These are phyloP conservation scores for Gryllus longicercus DNA, from an alignment of 2,888 invertebrate species.

Conservation along the genomic window DNA sequence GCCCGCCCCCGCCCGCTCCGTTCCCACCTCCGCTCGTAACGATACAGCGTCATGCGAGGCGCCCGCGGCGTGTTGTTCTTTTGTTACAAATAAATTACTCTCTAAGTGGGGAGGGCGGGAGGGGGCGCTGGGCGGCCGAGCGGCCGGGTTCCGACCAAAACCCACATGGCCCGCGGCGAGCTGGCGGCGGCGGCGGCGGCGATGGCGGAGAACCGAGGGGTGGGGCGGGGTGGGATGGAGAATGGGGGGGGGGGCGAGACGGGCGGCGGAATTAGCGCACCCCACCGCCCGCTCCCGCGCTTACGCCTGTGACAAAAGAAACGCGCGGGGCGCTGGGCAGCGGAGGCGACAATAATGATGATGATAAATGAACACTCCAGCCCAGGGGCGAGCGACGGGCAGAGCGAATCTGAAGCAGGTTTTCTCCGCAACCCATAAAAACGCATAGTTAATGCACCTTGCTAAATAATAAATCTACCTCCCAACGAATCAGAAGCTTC, in stretches of 20 bases:
- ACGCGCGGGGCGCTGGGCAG: neutral
- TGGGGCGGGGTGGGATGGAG: too few relatives aligned
- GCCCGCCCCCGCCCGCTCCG: too few relatives aligned
- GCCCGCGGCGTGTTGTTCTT: conserved; percentile 9
- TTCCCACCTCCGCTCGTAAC: neutral
- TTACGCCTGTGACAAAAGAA: neutral
- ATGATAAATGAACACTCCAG: too few relatives aligned
- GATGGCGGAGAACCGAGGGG: neutral
- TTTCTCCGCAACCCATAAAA: too few relatives aligned
- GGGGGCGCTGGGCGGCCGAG: neutral
- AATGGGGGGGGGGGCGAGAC: neutral
- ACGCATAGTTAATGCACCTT: too few relatives aligned
- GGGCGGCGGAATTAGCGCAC: conserved; percentile 23
- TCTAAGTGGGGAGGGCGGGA: neutral
- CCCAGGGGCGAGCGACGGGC: too few relatives aligned
- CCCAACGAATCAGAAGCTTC: too few relatives aligned
- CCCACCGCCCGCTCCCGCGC: conserved; percentile 19
- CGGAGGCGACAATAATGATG: too few relatives aligned
- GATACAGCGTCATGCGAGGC: neutral
- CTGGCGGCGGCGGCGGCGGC: neutral
- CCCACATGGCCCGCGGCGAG: neutral
- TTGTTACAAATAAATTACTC: conserved; percentile 17
- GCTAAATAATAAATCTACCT: too few relatives aligned
- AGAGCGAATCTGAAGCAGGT: too few relatives aligned
- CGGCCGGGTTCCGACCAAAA: neutral